These are phyloP conservation scores for Notocelia uddmanniana DNA, from an alignment of 2,888 invertebrate species.

Conservation along the genomic window DNA sequence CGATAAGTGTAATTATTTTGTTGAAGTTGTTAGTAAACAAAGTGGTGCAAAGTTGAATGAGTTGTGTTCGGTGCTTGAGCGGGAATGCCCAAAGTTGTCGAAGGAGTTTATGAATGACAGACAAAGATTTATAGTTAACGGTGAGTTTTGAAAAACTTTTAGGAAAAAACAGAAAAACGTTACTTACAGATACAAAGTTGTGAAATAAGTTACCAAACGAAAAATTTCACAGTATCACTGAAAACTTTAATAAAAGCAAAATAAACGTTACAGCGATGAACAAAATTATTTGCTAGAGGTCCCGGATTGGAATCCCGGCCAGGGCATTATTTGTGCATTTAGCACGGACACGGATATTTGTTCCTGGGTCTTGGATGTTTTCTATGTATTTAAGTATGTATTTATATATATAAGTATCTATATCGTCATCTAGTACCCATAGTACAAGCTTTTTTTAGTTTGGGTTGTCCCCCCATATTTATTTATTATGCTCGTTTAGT, in stretches of 20 bases:
- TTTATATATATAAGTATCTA: too few relatives aligned
- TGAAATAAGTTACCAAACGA: background rate
- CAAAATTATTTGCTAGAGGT: too few relatives aligned
- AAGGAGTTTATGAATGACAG: slow-evolving; percentile 87
- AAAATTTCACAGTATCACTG: background rate
- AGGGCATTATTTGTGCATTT: too few relatives aligned
- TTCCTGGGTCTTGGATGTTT: too few relatives aligned
- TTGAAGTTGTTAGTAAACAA: slow-evolving; percentile 87
- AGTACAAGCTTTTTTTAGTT: too few relatives aligned
- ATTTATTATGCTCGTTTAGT: too few relatives aligned
- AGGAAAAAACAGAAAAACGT: background rate
- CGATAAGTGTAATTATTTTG: slow-evolving; percentile 86
- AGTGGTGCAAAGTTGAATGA: slow-evolving; percentile 86
- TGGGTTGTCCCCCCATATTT: too few relatives aligned
- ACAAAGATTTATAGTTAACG: slow-evolving; percentile 80
- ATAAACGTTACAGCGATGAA: too few relatives aligned
- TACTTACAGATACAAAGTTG: background rate
- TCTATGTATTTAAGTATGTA: too few relatives aligned
- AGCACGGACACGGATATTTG: too few relatives aligned
- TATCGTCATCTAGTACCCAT: too few relatives aligned
- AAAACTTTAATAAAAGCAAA: background rate
- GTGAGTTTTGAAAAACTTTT: slow-evolving; percentile 57
- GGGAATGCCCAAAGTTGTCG: slow-evolving; percentile 87
- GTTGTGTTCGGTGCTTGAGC: slow-evolving; percentile 86
- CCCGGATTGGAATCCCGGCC: too few relatives aligned